A percentile compares a stretch with the other conserved stretches of the same genome.
Conservation (phyloP, 2,113 vertebrate genomes). For the Orycteropus afer region DNA sequence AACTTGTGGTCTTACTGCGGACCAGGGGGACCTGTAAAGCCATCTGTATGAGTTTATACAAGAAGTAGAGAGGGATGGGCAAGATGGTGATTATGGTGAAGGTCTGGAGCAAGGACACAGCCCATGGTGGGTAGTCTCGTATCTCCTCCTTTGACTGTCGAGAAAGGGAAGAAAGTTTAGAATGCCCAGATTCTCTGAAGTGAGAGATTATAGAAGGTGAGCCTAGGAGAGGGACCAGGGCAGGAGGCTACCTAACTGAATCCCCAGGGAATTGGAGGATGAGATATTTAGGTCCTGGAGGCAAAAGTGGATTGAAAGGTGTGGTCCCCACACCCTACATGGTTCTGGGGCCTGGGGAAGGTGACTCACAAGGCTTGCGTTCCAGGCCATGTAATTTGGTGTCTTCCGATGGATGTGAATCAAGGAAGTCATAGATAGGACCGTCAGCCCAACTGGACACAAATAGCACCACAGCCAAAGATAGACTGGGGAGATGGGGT, state of each 20-base stretch:
- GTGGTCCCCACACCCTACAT: neutral
- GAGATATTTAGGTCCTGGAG: neutral
- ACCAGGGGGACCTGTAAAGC: fast-evolving
- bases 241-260: neutral
- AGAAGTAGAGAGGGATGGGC: conserved; percentile 85
- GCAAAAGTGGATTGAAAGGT: neutral
- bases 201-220: neutral
- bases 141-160: conserved; percentile 84
- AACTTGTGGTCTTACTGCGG: fast-evolving
- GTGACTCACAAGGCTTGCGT: conserved; percentile 63
- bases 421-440: neutral
- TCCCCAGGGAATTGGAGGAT: neutral
- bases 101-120: conserved; percentile 79
- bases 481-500: neutral
- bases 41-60: neutral
- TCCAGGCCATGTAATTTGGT: conserved; percentile 89
- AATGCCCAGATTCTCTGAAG: neutral
- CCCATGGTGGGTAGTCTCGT: conserved; percentile 88
- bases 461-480: conserved; percentile 52
- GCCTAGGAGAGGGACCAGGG: neutral
- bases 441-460: neutral
- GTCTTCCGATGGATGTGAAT: fast-evolving
- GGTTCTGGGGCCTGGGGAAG: neutral
- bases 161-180: neutral
- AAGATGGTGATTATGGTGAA: conserved; percentile 85